Conservation (phyloP, 2,113 vertebrate genomes). For the Myanophis thanlyinensis region DNA sequence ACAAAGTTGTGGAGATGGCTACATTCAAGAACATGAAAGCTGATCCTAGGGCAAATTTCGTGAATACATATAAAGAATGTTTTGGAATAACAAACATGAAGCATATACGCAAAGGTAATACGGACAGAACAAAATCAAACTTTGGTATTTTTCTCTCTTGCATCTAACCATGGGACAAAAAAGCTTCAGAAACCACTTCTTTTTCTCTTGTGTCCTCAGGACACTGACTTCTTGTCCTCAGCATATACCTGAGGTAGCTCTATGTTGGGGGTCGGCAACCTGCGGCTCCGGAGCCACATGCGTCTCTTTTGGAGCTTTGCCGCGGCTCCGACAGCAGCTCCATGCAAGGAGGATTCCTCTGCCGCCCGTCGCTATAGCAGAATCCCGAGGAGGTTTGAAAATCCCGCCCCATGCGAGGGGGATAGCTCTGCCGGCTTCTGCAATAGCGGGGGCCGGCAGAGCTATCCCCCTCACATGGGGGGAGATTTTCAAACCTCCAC, state of each 20-base stretch:
- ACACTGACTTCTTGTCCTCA: neutral
- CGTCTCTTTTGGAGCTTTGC: too few species aligned
- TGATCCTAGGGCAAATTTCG: constrained; percentile 50
- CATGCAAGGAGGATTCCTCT: too few species aligned
- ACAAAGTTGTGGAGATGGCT: constrained; percentile 46
- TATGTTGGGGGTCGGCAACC: too few species aligned
- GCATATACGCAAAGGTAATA: neutral
- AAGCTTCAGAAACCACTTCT: neutral
- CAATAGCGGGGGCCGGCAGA: too few species aligned
- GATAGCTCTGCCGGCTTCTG: too few species aligned
- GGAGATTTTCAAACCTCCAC: too few species aligned
- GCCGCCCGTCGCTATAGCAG: too few species aligned
- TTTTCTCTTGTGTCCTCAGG: neutral
- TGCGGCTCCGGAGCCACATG: too few species aligned
- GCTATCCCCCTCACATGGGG: too few species aligned
- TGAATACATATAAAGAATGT: neutral
- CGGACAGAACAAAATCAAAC: neutral
- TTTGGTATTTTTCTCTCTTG: neutral
- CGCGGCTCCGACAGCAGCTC: too few species aligned
- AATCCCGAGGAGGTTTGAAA: too few species aligned
- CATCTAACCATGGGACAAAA: neutral
- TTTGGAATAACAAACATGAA: fast-evolving
- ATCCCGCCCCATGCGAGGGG: too few species aligned
- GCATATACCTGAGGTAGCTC: neutral
- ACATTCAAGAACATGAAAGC: constrained; percentile 54